Conservation (phyloP, 1,140 invertebrate species). For the Ceratina calcarata region DNA sequence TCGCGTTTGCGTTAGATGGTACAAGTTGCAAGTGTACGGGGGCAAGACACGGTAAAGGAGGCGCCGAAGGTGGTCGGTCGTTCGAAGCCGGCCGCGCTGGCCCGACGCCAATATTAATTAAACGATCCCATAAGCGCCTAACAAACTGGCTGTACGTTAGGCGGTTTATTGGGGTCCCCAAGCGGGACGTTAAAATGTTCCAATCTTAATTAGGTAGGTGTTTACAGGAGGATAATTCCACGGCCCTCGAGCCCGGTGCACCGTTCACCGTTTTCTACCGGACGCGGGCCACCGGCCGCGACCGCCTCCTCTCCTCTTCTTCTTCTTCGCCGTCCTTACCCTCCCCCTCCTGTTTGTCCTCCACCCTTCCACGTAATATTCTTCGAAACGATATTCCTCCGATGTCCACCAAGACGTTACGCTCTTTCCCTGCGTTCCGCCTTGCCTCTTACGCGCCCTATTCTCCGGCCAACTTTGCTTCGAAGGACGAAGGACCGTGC, state of each 20-base stretch:
- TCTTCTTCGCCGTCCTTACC: neutral
- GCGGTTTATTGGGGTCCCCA: constrained; percentile 76
- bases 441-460: constrained; percentile 7
- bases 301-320: constrained; percentile 10
- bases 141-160: constrained; percentile 76
- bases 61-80: constrained; percentile 76
- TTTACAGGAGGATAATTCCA: constrained; percentile 78
- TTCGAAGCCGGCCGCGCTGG: constrained; percentile 60
- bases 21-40: constrained; percentile 53
- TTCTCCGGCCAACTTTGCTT: constrained; percentile 11
- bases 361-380: neutral
- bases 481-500: constrained; percentile 46
- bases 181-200: constrained; percentile 79
- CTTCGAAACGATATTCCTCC: constrained; percentile 39
- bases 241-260: constrained; percentile 58
- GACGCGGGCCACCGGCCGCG: constrained; percentile 58
- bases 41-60: constrained; percentile 49
- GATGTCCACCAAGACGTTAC: constrained; percentile 13
- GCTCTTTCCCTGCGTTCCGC: neutral
- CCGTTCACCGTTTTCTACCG: constrained; percentile 53
- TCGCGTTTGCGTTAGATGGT: constrained; percentile 18
- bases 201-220: constrained; percentile 81
- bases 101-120: constrained; percentile 79
- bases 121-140: constrained; percentile 78
- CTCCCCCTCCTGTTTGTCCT: neutral